Percentiles rank a stretch among this genome's conserved stretches.
phyloP scores from a whole-genome alignment of 1,140 invertebrate genomes.

The Aphaenogaster floridana region DNA sequence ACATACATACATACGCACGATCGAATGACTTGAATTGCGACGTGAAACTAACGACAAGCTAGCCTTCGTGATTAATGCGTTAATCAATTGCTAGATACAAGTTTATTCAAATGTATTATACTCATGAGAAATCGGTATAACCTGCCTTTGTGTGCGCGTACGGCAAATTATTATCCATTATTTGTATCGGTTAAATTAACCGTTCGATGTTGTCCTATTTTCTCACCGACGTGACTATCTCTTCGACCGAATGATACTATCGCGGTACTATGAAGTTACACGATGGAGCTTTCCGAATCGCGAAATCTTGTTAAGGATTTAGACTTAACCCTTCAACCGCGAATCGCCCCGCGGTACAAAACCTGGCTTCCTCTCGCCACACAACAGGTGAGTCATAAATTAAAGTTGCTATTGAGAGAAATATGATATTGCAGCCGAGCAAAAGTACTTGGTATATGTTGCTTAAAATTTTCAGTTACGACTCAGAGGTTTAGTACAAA shows the following conservation, averaged over 20 bases:
- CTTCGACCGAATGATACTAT: constrained; percentile 53
- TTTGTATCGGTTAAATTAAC: not conserved
- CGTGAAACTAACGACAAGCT: not conserved
- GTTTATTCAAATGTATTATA: constrained; percentile 8
- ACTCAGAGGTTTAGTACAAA: constrained; percentile 91
- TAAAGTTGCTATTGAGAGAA: constrained; percentile 19
- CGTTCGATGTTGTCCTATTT: not conserved
- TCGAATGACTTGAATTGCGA: constrained; percentile 18
- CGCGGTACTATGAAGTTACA: constrained; percentile 80
- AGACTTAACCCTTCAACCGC: constrained; percentile 84
- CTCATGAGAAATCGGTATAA: constrained; percentile 29
- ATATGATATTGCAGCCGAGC: not conserved
- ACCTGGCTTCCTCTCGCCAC: constrained; percentile 84
- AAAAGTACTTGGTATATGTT: not conserved
- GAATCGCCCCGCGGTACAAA: constrained; percentile 83
- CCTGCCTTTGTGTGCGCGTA: constrained; percentile 2
- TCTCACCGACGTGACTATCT: not conserved
- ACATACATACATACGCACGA: not conserved
- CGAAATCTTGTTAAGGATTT: constrained; percentile 83
- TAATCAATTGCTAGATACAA: constrained; percentile 12
- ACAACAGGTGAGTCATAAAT: constrained; percentile 80
- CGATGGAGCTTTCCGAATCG: constrained; percentile 82
- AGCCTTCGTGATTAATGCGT: not conserved
- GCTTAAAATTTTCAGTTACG: constrained; percentile 87
- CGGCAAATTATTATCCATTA: not conserved